phyloP scores from a whole-genome alignment of 2,113 vertebrate species.

The Carollia perspicillata region DNA sequence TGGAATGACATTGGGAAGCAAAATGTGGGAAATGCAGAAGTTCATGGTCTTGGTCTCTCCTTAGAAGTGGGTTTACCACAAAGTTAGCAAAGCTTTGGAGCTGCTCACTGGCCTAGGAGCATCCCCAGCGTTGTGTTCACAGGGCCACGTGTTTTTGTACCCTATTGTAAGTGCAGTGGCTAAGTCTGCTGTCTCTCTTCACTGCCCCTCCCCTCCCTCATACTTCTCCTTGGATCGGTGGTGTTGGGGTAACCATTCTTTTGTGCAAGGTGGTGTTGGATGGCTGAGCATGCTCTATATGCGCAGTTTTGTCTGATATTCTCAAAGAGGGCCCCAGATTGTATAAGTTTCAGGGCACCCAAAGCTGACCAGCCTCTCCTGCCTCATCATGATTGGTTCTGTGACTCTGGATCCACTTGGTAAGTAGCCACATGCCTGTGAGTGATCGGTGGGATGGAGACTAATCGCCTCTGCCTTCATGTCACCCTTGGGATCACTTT shows the following conservation, averaged over 20 bases:
- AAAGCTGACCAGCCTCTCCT: not conserved
- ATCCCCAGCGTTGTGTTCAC: not conserved
- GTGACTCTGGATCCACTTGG: not conserved
- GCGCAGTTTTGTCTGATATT: not conserved
- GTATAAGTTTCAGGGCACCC: not conserved
- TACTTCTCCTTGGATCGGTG: not conserved
- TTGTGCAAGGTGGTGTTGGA: not conserved
- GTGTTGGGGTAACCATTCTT: not conserved
- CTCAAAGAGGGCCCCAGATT: not conserved
- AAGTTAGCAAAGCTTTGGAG: not conserved
- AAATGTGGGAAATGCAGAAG: not conserved
- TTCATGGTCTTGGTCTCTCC: not conserved
- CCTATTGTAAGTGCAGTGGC: not conserved
- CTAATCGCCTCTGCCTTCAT: not conserved
- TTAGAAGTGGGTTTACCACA: not conserved
- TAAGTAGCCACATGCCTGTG: accelerated
- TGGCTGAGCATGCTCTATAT: not conserved
- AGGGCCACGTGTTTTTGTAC: not conserved
- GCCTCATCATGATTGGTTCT: not conserved
- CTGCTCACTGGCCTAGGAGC: not conserved
- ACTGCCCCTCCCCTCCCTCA: not conserved
- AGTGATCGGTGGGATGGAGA: not conserved
- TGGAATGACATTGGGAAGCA: not conserved
- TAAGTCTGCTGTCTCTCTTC: not conserved
- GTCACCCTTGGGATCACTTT: not conserved